phyloP scores from a whole-genome alignment of 2,797 vertebrate species.

The Sciurus carolinensis region DNA sequence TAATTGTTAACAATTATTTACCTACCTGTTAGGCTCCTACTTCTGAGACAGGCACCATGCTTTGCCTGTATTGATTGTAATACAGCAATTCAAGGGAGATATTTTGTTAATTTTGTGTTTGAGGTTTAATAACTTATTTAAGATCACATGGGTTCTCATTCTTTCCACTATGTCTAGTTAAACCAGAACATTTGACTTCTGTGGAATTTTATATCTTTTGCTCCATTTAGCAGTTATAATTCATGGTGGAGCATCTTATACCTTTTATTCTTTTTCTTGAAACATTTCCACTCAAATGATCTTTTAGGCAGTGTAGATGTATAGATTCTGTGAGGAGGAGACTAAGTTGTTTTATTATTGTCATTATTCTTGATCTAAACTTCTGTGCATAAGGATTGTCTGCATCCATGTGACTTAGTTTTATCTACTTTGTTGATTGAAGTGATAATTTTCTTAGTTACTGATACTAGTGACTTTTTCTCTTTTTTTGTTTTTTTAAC shows the following conservation, averaged over 20 bases:
- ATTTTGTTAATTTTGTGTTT: conserved; percentile 64
- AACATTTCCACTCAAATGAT: neutral
- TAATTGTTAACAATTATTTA: conserved; percentile 7
- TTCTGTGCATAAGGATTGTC: neutral
- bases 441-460: conserved; percentile 18
- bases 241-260: neutral
- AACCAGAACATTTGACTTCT: conserved; percentile 26
- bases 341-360: conserved; percentile 24
- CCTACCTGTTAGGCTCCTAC: neutral
- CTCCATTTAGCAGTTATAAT: conserved; percentile 38
- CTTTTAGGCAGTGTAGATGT: neutral
- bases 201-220: conserved; percentile 48
- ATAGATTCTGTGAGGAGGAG: neutral
- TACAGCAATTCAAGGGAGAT: conserved; percentile 15
- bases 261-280: conserved; percentile 55
- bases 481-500: neutral
- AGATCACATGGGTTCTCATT: conserved; percentile 59
- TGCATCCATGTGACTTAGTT: conserved; percentile 40
- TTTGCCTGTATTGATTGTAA: conserved; percentile 29
- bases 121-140: conserved; percentile 42
- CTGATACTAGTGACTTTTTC: neutral
- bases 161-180: conserved; percentile 34
- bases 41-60: neutral
- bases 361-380: neutral
- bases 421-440: conserved; percentile 30